A percentile compares a stretch with the other conserved stretches of the same genome.
phyloP scores from a whole-genome alignment of 2,888 invertebrate species.

The Drosophila demipolita region DNA sequence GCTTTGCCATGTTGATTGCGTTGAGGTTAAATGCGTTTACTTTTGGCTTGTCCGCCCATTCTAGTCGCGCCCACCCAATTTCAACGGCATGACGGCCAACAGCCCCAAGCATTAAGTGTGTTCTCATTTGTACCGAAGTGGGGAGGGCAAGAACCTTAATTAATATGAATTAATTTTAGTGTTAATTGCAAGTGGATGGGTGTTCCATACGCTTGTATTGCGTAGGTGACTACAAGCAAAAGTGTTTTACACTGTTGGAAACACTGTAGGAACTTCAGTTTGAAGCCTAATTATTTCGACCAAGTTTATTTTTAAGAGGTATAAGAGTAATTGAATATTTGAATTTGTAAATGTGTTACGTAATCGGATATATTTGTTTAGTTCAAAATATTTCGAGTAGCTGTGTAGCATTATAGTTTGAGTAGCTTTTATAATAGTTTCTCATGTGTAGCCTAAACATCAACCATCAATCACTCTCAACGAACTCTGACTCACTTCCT shows the following conservation, averaged over 20 bases:
- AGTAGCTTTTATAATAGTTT: background rate
- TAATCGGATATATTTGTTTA: background rate
- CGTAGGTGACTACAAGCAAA: slow-evolving; percentile 45
- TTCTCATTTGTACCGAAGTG: slow-evolving; percentile 58
- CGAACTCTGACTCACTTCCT: slow-evolving; percentile 22
- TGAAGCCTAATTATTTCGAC: background rate
- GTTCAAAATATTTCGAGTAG: background rate
- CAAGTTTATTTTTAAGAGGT: background rate
- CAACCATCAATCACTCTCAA: slow-evolving; percentile 65
- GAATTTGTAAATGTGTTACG: background rate
- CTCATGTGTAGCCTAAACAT: slow-evolving; percentile 7
- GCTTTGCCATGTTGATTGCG: slow-evolving; percentile 74
- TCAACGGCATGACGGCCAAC: slow-evolving; percentile 63
- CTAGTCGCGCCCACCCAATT: slow-evolving; percentile 35
- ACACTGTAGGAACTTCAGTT: background rate
- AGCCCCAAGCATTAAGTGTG: slow-evolving; percentile 73
- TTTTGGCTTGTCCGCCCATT: slow-evolving; percentile 40
- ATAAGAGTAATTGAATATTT: background rate
- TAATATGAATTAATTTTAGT: slow-evolving; percentile 80
- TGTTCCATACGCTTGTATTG: slow-evolving; percentile 49
- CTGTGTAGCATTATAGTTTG: background rate
- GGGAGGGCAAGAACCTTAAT: slow-evolving; percentile 64
- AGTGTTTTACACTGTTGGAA: slow-evolving; percentile 54
- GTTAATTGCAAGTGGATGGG: slow-evolving; percentile 78
- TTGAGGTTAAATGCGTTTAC: slow-evolving; percentile 71